Evolutionary conservation across 2,888 invertebrate genomes (phyloP), one percentile per base, ranked within the genome.

Genomic region (Eutolmus rufibarbis): DNA sequence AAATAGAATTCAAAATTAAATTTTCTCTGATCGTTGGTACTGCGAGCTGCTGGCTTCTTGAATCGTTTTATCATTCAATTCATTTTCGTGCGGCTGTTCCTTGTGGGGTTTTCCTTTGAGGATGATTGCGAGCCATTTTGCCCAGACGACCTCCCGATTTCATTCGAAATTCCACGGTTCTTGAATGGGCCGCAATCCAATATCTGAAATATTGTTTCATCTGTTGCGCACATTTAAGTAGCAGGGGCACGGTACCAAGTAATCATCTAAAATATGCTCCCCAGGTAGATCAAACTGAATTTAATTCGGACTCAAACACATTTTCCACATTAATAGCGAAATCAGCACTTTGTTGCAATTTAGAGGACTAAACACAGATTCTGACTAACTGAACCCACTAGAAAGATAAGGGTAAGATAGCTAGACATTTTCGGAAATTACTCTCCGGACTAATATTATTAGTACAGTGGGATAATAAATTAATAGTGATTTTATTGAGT

Each of bases 1-100:
- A 85, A 85, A 85, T 85, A 85, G 85, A 74, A 85, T 85, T 85
- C 85, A 85, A 85, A 85, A 85, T 85, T 74, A 74, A 74, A 85
- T 85, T 85, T 85, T 46, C 74, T 74, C n/a, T 8, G 28, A 14
- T 43, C 43, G 46, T 46, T 43, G 74, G 19, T 43, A 43, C 40
- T 40, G 40, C 9, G 0, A 43, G 19, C 46, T 28, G 19, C 31
- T 74, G n/a, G 66, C 66, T 12, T 46, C 37, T 85, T 43, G 74
- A 46, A 40, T 84, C 66, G 37, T 74, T 84, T 84, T 57, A 66
- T 74, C 85, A 43, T 85, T 85, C 74, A 31, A 74, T 85, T 74
- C 85, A 74, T 85, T 85, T 66, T 85, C 74, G n/a, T 23, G 9
- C 43, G 23, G 43, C 2, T 66, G 74, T 31, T 43, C 46, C 74